Base-by-base conservation (phyloP, 2,888 invertebrate species). In the Metopia argyrocephala region DNA sequence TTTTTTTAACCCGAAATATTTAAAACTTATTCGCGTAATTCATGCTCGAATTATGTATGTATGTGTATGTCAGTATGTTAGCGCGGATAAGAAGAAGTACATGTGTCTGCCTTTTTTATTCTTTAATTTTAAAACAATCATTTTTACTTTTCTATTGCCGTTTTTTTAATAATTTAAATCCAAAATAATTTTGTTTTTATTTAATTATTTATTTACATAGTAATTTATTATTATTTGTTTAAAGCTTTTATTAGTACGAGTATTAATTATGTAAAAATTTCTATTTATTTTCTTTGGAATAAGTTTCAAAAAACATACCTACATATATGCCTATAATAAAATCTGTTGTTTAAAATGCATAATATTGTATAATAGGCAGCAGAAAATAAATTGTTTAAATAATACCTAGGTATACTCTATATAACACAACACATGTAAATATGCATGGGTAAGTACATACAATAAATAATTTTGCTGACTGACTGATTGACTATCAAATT, bases 21-120 rank as follows among this genome's bases (percentile, higher is more conserved):
- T 48, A 54, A 69, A 69, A 64, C 27, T 70, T 48, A 64, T 54
- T 64, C 76, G 50, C 64, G 69, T 76, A 76, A 70, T 56, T 31
- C n/a, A 38, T 38, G 18, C 50, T 59, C 57, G 48, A 48, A 46
- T 48, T 28, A 48, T 50, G 12, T 27, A 38, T 66, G 46, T 46
- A 5, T 46, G 9, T 23, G 48, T 28, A 38, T 38, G 61, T 45
- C n/a, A 38, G 38, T 12, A 15, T 12, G 12, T 3, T 1, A 0
- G 38, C n/a, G 15, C 38, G 38, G 4, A 15, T 3, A 15, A 12
- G 9, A 5, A 0, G 38, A 12, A 31, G 12, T 31, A 12, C 12
- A 12, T 31, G 12, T 12, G 38, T 38, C 38, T 2, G 38, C 15
- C 38, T 38, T 38, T 15, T 38, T 38, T 31, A 12, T 15, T 38